phyloP scores from a whole-genome alignment of 2,888 invertebrate species.

The Sinotaia quadrata region DNA sequence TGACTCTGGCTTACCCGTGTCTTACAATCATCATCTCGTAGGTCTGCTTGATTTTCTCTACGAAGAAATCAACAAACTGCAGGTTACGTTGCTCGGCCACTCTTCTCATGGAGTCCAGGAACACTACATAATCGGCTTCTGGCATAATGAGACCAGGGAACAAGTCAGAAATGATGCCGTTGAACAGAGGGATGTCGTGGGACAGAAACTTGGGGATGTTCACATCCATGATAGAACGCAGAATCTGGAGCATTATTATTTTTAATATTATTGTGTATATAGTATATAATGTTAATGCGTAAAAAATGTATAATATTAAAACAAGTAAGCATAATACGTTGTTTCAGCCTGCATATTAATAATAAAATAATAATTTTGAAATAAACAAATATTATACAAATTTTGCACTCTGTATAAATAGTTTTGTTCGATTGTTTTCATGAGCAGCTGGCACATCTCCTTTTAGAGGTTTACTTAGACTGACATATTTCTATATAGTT shows the following conservation, averaged over 20 bases:
- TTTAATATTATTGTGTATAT: no score
- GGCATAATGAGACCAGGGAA: conserved; percentile 85
- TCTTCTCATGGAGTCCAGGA: conserved; percentile 79
- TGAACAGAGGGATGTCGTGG: conserved; percentile 90
- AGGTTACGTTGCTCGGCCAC: conserved; percentile 80
- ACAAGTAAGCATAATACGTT: no score
- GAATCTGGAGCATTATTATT: conserved; percentile 75
- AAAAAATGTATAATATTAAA: no score
- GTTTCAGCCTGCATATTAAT: no score
- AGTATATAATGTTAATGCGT: no score
- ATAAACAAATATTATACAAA: no score
- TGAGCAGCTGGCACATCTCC: no score
- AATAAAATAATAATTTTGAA: no score
- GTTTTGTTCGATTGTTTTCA: no score
- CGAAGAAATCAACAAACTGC: conserved; percentile 83
- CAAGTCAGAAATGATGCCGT: conserved; percentile 91
- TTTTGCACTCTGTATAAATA: no score
- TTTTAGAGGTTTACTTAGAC: no score
- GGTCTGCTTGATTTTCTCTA: conserved; percentile 83
- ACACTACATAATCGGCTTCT: conserved; percentile 80
- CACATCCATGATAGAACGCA: conserved; percentile 90
- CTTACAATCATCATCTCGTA: conserved; percentile 95
- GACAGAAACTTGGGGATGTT: conserved; percentile 93
- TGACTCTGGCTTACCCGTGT: conserved; percentile 77
- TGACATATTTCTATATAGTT: no score